Conservation (phyloP, 2,888 invertebrate genomes). For the Drosophila melanosoma region DNA sequence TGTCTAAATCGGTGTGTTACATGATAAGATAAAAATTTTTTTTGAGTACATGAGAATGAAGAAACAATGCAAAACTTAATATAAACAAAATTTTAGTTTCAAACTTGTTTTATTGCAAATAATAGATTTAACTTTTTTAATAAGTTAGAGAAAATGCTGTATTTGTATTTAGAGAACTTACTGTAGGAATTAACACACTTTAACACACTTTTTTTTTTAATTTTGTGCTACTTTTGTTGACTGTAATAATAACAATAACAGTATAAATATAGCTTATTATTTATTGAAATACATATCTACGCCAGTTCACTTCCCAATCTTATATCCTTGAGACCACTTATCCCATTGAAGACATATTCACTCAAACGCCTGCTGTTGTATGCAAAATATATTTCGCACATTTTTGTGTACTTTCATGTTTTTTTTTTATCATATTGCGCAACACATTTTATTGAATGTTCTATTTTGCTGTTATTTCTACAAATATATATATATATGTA, state of each 20-base stretch:
- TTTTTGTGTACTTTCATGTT: slow-evolving; percentile 54
- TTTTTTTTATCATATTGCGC: slow-evolving; percentile 16
- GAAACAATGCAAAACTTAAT: no score
- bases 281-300: background rate
- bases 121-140: no score
- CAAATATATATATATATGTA: slow-evolving; percentile 11
- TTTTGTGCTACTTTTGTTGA: background rate
- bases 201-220: background rate
- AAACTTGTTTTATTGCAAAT: no score
- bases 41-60: no score
- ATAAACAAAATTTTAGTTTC: no score
- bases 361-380: slow-evolving; percentile 10
- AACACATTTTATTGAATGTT: slow-evolving; percentile 18
- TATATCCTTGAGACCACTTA: background rate
- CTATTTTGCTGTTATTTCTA: slow-evolving; percentile 22
- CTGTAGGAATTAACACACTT: no score
- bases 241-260: background rate
- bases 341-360: slow-evolving; percentile 2
- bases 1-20: no score
- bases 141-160: background rate
- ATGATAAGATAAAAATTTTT: no score
- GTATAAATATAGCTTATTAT: slow-evolving; percentile 1
- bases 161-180: background rate
- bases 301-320: background rate
- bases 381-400: slow-evolving; percentile 35